phyloP scores from a whole-genome alignment of 2,888 invertebrate genomes.

The Eutolmus rufibarbis region DNA sequence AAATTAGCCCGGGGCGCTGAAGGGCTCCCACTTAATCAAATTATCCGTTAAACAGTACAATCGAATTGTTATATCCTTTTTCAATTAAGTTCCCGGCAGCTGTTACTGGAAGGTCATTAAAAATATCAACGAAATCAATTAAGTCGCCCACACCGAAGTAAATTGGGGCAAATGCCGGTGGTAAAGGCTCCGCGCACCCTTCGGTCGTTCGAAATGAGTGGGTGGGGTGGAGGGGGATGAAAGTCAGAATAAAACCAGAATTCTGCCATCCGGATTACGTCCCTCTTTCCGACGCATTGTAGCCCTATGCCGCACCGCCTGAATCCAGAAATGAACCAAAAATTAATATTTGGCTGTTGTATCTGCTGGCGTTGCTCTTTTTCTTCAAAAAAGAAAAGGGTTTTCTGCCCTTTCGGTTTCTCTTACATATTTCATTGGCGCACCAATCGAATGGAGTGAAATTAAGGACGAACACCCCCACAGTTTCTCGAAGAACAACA shows the following conservation, averaged over 20 bases:
- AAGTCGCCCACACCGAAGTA: conserved; percentile 10
- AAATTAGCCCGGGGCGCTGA: background rate
- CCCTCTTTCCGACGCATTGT: background rate
- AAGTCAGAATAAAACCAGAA: conserved; percentile 14
- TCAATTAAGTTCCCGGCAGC: conserved; percentile 36
- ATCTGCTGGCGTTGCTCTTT: background rate
- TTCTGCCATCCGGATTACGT: background rate
- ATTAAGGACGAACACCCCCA: background rate
- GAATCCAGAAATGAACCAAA: conserved; percentile 7
- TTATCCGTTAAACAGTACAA: conserved; percentile 34
- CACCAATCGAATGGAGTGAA: conserved; percentile 7
- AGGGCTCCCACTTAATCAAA: conserved; percentile 16
- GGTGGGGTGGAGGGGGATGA: background rate
- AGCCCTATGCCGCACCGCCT: background rate
- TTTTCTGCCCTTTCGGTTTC: background rate
- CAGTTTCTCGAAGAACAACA: background rate
- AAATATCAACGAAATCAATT: conserved; percentile 38
- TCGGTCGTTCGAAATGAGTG: background rate
- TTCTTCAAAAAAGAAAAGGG: background rate
- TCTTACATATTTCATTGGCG: conserved; percentile 36
- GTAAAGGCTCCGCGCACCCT: background rate
- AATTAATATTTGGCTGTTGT: conserved; percentile 33
- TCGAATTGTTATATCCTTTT: conserved; percentile 37
- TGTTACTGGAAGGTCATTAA: conserved; percentile 37
- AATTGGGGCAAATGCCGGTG: background rate